Percentiles rank a stretch among this genome's conserved stretches.
Evolutionary conservation across 2,797 vertebrate genomes (phyloP).

Genomic region (Phataginus tricuspis): DNA sequence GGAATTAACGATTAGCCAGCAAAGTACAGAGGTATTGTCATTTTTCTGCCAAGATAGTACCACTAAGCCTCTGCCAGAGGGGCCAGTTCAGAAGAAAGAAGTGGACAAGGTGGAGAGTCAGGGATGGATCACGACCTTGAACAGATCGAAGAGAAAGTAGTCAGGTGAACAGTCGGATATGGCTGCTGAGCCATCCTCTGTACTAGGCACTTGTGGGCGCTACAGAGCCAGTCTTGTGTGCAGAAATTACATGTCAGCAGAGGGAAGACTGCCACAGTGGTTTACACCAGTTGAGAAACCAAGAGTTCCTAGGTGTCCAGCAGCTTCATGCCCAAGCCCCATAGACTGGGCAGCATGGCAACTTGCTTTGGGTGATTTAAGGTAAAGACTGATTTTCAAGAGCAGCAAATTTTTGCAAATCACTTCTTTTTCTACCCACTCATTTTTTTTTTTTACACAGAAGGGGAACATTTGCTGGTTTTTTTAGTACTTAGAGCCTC

Average conservation of each 20-base stretch:
- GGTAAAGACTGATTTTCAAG: slow-evolving; percentile 72
- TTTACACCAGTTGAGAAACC: not conserved
- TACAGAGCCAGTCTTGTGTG: not conserved
- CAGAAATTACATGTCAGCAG: not conserved
- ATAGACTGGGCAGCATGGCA: not conserved
- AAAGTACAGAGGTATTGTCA: not conserved
- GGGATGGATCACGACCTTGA: not conserved
- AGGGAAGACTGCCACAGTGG: not conserved
- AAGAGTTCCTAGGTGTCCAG: not conserved
- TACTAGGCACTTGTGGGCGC: not conserved
- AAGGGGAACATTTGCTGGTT: slow-evolving; percentile 71
- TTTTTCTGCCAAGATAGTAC: not conserved
- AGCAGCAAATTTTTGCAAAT: slow-evolving; percentile 68
- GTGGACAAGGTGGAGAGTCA: not conserved
- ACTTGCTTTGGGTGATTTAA: slow-evolving; percentile 58
- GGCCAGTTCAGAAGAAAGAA: not conserved
- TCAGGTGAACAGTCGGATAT: too few species aligned
- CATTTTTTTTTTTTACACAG: slow-evolving; percentile 46
- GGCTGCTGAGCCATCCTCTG: not conserved
- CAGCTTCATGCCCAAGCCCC: not conserved
- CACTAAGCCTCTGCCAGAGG: not conserved
- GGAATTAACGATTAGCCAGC: not conserved
- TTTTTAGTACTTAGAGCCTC: slow-evolving; percentile 64
- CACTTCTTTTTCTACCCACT: slow-evolving; percentile 69
- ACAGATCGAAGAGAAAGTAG: not conserved